Evolutionary conservation across 1,140 invertebrate species (phyloP), one percentile per base, ranked within the genome.

Genomic region (Drosophila kikkawai): DNA sequence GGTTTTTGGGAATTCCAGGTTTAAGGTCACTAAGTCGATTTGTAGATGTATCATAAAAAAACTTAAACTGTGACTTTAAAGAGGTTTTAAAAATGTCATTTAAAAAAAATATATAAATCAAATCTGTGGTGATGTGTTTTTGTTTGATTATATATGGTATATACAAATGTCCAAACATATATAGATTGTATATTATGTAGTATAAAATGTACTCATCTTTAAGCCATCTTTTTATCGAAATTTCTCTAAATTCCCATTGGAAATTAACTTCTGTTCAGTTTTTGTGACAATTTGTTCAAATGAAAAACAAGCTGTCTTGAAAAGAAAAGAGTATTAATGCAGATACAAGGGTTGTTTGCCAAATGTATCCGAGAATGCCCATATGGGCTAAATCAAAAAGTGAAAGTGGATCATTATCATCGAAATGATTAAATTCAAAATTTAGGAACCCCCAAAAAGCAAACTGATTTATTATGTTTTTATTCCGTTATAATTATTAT

Each of bases 241-340:
- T 82, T 56, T 67, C 41, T 74, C 64, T 45, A 71, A 13, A 55
- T 69, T 78, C 71, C 70, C 79, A 37, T 34, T 51, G 73, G 63
- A 58, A 55, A 41, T 12, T 13, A 68, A 50, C 45, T 71, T 37
- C 47, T 51, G 41, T 66, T 67, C 19, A 70, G 60, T 53, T 55
- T 53, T 79, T 82, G 82, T 81, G 79, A 69, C 69, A 75, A 86
- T 85, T 81, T 85, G 75, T 68, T 79, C 47, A 64, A 75, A 75
- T 83, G 29, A 53, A 70, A 70, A 84, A 44, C 42, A 53, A 39
- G 59, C 80, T 76, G 34, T 53, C 17, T 53, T 56, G 32, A 71
- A 58, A 48, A 65, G 17, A 26, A 34, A 37, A n/a, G 26, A 29
- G 26, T 29, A 29, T 29, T 29, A 29, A 29, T 29, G 26, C 26